phyloP scores from a whole-genome alignment of 2,797 vertebrate genomes.

The Botia kubotai region DNA sequence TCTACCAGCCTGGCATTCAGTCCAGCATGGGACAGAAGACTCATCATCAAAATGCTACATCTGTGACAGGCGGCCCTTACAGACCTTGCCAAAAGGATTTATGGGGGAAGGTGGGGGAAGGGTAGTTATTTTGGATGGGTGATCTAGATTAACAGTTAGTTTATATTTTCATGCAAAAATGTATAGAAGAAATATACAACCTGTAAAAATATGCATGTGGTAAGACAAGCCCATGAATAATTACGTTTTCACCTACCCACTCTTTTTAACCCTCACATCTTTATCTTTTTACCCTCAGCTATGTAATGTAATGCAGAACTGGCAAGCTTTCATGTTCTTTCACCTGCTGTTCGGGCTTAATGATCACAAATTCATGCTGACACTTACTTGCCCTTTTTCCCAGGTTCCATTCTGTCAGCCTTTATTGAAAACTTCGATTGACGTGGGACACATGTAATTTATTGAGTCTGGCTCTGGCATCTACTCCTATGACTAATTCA shows the following conservation, averaged over 20 bases:
- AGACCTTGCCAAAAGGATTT: slow-evolving; percentile 35
- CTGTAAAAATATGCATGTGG: slow-evolving; percentile 14
- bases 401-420: not conserved
- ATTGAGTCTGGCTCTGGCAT: not conserved
- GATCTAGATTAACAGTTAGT: slow-evolving; percentile 39
- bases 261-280: slow-evolving; percentile 21
- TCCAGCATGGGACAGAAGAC: slow-evolving; percentile 39
- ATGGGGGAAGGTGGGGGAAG: slow-evolving; percentile 31
- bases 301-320: not conserved
- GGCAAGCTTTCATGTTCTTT: slow-evolving; percentile 6
- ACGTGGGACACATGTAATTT: slow-evolving; percentile 15
- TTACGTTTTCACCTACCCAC: too few relatives aligned
- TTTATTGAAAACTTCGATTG: slow-evolving; percentile 41
- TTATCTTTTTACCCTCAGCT: slow-evolving; percentile 16
- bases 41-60: slow-evolving; percentile 50
- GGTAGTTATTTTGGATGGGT: slow-evolving; percentile 47
- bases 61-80: slow-evolving; percentile 42
- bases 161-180: slow-evolving; percentile 14
- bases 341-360: not conserved
- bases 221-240: slow-evolving; percentile 25
- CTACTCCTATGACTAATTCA: slow-evolving; percentile 39
- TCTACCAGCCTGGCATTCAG: slow-evolving; percentile 44
- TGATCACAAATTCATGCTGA: slow-evolving; percentile 11
- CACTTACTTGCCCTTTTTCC: not conserved
- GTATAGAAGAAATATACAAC: not conserved